Percentiles rank a stretch among this genome's conserved stretches.
phyloP scores from a whole-genome alignment of 2,797 vertebrate genomes.

The Pantherophis alleghaniensis region DNA sequence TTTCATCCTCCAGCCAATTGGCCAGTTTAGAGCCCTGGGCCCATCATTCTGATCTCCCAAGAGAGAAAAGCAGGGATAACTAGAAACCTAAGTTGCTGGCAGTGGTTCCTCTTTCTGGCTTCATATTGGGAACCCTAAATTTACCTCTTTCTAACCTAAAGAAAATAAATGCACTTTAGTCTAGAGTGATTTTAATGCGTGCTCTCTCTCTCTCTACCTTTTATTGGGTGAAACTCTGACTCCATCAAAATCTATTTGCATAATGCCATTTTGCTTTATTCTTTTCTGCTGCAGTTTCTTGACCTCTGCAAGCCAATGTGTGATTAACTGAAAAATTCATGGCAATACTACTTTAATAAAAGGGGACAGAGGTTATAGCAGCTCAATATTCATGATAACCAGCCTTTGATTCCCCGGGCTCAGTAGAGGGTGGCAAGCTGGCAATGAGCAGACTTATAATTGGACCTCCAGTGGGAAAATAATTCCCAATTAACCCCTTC shows the following conservation, averaged over 20 bases:
- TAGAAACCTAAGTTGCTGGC: too few species aligned
- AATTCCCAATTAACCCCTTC: conserved; percentile 84
- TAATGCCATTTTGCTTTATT: conserved; percentile 68
- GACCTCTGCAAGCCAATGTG: conserved; percentile 73
- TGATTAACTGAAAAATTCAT: conserved; percentile 87
- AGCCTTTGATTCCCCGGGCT: conserved; percentile 90
- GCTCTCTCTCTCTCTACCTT: neutral
- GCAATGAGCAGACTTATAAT: conserved; percentile 83
- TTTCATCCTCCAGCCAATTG: neutral
- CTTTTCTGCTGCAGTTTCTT: conserved; percentile 77
- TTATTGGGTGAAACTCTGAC: conserved; percentile 19
- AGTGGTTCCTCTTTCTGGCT: neutral
- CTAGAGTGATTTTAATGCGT: conserved; percentile 19
- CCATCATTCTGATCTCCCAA: neutral
- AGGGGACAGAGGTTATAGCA: conserved; percentile 94
- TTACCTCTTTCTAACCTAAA: neutral
- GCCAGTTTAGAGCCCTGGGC: neutral
- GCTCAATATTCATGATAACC: conserved; percentile 92
- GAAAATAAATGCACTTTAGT: neutral
- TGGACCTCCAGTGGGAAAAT: conserved; percentile 89
- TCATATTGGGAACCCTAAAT: neutral
- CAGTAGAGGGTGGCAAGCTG: conserved; percentile 83
- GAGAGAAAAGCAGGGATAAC: neutral
- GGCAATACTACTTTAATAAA: conserved; percentile 82
- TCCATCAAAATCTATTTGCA: conserved; percentile 66